Evolutionary conservation across 2,888 invertebrate species (phyloP), one percentile per base, ranked within the genome.

Genomic region (Agrotis segetum): DNA sequence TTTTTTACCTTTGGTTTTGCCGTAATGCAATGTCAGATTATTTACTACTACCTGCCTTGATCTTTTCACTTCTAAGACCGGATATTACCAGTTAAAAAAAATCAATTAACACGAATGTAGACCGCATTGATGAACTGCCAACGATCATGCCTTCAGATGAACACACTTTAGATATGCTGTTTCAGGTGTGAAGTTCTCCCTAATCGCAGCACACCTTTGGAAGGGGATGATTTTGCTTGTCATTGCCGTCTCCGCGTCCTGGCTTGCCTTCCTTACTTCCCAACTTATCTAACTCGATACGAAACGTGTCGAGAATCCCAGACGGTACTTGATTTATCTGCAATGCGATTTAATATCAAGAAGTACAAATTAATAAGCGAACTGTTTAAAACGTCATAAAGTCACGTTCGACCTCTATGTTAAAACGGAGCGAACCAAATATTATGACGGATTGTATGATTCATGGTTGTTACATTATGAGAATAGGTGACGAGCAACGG

Each of bases 381-480:
- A 67, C 44, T 64, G 67, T 47, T 63, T 29, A 16, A 82, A 74
- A 71, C 59, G 46, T 21, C 52, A 60, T 44, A 29, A 75, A 72
- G 78, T 75, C 83, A 83, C 83, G 85, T 78, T 29, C 74, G 73
- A 70, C 80, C 78, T 77, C 55, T 40, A 62, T 49, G 21, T 60
- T 52, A 63, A 59, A 60, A 60, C 49, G 56, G 34, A 60, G 60
- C 71, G 56, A 59, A 56, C 77, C 82, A 78, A 85, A 84, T 78
- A 79, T 68, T 68, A 78, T 34, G 34, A 52, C 60, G n/a, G 68
- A 75, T 74, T 67, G 61, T 71, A 78, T 55, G 49, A 44, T 40
- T 50, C 40, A 64, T 16, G 9, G 16, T 2, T 29, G 40, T 16
- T 17, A 67, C 17, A 16, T 19, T n/a, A 1, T 17, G 14, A 64